Percentiles rank a stretch among this genome's conserved stretches.
phyloP scores from a whole-genome alignment of 2,797 vertebrate species.

The Limosa lapponica region DNA sequence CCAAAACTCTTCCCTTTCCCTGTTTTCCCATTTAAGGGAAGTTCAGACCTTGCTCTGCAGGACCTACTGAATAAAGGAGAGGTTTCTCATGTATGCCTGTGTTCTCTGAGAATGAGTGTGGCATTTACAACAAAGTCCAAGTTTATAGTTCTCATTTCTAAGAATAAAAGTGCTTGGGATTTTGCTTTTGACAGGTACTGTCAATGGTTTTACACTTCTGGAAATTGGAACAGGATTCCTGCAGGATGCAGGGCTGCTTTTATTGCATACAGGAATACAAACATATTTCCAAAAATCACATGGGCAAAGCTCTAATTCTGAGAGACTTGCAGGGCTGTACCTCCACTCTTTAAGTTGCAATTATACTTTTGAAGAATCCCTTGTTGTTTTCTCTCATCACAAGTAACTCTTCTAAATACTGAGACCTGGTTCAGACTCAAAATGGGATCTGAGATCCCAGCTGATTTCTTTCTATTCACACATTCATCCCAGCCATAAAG shows the following conservation, averaged over 20 bases:
- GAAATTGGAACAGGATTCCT: background rate
- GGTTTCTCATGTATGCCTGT: background rate
- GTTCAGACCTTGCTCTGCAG: background rate
- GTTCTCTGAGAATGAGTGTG: background rate
- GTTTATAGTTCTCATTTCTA: background rate
- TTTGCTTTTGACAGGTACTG: background rate
- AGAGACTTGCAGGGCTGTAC: background rate
- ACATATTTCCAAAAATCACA: background rate
- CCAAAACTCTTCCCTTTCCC: background rate
- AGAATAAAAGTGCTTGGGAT: background rate
- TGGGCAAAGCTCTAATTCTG: background rate
- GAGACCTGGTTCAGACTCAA: background rate
- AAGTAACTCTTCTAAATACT: background rate
- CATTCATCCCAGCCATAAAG: background rate
- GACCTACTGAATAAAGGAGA: conserved; percentile 20
- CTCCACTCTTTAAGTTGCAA: background rate
- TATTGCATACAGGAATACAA: background rate
- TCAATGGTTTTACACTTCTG: background rate
- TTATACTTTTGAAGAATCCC: background rate
- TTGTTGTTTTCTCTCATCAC: background rate
- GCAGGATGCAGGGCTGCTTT: background rate
- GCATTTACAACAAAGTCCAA: background rate
- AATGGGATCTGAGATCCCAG: background rate
- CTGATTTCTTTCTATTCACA: background rate
- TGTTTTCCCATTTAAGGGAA: background rate